Conservation (phyloP, 2,113 vertebrate species). For the Cebidichthys violaceus region DNA sequence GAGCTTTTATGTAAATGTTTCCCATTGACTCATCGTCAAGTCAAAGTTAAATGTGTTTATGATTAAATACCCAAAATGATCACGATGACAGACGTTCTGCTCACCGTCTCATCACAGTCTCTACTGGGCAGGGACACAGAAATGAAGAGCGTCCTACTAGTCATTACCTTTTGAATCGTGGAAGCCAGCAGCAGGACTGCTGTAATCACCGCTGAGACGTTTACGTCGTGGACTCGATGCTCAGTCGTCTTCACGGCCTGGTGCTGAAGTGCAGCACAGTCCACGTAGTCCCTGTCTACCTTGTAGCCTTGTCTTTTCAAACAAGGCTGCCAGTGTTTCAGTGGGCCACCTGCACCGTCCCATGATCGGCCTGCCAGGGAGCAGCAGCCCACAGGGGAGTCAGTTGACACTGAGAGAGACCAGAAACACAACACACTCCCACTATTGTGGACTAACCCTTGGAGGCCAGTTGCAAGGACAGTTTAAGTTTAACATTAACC, state of each 20-base stretch:
- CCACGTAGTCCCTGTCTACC: constrained; percentile 53
- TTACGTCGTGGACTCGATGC: constrained; percentile 32
- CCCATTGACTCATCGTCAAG: neutral
- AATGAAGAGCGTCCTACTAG: neutral
- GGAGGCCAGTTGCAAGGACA: constrained; percentile 47
- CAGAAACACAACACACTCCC: constrained; percentile 68
- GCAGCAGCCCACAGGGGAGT: constrained; percentile 71
- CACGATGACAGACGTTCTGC: neutral
- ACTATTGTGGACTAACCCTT: constrained; percentile 61
- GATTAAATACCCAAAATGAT: neutral
- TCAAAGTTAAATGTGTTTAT: neutral
- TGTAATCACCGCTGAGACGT: neutral
- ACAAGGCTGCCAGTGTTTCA: constrained; percentile 72
- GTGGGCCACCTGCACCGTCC: constrained; percentile 74
- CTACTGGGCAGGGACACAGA: neutral
- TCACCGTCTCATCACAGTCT: neutral
- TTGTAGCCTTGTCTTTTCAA: constrained; percentile 57
- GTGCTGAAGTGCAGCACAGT: constrained; percentile 15
- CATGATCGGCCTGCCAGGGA: constrained; percentile 70
- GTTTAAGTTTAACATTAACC: constrained; percentile 35
- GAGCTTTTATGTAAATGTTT: neutral
- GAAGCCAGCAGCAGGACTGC: neutral
- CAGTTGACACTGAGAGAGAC: constrained; percentile 73
- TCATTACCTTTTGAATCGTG: neutral
- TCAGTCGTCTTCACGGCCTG: constrained; percentile 15